A percentile compares a stretch with the other conserved stretches of the same genome.
Evolutionary conservation across 2,797 vertebrate species (phyloP).

Genomic region (Pseudochromis fuscus): DNA sequence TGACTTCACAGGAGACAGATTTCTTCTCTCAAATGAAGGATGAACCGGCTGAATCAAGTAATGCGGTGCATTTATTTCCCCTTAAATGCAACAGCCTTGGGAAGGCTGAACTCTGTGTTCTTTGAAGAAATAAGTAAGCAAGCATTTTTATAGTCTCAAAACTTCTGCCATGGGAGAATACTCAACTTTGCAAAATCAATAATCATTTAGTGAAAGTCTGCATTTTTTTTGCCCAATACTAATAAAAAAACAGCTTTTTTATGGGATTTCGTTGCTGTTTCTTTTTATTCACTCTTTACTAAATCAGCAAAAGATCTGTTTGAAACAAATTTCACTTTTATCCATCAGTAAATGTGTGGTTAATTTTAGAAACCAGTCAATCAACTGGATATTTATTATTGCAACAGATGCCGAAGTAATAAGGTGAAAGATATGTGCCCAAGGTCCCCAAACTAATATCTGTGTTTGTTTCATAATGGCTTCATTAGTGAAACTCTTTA

Average conservation of each 20-base stretch:
- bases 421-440: slow-evolving; percentile 22
- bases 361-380: slow-evolving; percentile 25
- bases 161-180: slow-evolving; percentile 10
- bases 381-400: slow-evolving; percentile 38
- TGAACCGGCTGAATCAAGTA: slow-evolving; percentile 22
- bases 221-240: slow-evolving; percentile 42
- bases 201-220: slow-evolving; percentile 54
- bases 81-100: slow-evolving; percentile 15
- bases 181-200: slow-evolving; percentile 66
- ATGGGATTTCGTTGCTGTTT: slow-evolving; percentile 32
- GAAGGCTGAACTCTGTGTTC: slow-evolving; percentile 15
- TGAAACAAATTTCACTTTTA: slow-evolving; percentile 11
- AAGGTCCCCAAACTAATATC: slow-evolving; percentile 42
- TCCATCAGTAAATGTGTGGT: slow-evolving; percentile 1
- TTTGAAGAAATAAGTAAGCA: slow-evolving; percentile 31
- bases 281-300: slow-evolving; percentile 38
- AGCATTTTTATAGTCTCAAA: slow-evolving; percentile 40
- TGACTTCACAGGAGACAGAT: slow-evolving; percentile 29
- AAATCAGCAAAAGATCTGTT: slow-evolving; percentile 38
- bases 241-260: slow-evolving; percentile 54
- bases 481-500: slow-evolving; percentile 70
- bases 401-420: slow-evolving; percentile 27
- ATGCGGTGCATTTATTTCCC: slow-evolving; percentile 1
- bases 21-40: background rate
- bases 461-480: slow-evolving; percentile 60